Conservation (phyloP, 2,888 invertebrate genomes). For the Caenorhabditis imperialis region DNA sequence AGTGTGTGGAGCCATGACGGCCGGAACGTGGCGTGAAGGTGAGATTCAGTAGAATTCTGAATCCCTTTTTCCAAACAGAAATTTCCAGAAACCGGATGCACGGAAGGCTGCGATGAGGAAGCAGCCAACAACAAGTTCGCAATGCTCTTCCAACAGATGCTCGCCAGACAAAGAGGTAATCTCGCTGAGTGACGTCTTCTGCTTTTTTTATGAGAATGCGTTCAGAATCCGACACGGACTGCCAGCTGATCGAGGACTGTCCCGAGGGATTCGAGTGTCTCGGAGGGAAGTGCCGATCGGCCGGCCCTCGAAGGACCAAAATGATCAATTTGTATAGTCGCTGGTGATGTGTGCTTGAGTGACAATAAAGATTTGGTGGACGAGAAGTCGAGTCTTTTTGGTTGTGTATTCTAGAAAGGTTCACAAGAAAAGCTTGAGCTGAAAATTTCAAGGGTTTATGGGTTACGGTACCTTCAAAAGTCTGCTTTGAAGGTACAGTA, state of each 20-base stretch:
- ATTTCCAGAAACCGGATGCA: slow-evolving; percentile 16
- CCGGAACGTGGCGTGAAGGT: too few relatives aligned
- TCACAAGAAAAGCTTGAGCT: too few relatives aligned
- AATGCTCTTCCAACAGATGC: slow-evolving; percentile 36
- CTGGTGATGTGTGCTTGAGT: slow-evolving; percentile 21
- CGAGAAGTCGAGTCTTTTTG: too few relatives aligned
- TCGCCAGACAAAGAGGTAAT: slow-evolving; percentile 41
- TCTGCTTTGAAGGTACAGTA: too few relatives aligned
- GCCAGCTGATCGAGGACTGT: slow-evolving; percentile 32
- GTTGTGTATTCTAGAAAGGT: too few relatives aligned
- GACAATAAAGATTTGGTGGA: too few relatives aligned
- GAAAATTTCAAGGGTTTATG: too few relatives aligned
- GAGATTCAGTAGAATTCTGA: too few relatives aligned
- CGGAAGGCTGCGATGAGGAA: slow-evolving; percentile 20
- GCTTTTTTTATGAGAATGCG: too few relatives aligned
- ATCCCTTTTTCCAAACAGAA: neutral
- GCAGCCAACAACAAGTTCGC: slow-evolving; percentile 47
- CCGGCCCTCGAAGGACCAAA: slow-evolving; percentile 29
- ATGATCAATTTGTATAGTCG: slow-evolving; percentile 46
- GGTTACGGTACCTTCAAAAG: too few relatives aligned
- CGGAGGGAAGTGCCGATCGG: slow-evolving; percentile 27
- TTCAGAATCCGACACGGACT: slow-evolving; percentile 30
- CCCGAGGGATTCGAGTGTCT: slow-evolving; percentile 33
- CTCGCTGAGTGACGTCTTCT: neutral
- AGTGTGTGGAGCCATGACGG: too few relatives aligned